Base-by-base conservation (phyloP, 2,113 vertebrate genomes). In the Trematomus loennbergii region DNA sequence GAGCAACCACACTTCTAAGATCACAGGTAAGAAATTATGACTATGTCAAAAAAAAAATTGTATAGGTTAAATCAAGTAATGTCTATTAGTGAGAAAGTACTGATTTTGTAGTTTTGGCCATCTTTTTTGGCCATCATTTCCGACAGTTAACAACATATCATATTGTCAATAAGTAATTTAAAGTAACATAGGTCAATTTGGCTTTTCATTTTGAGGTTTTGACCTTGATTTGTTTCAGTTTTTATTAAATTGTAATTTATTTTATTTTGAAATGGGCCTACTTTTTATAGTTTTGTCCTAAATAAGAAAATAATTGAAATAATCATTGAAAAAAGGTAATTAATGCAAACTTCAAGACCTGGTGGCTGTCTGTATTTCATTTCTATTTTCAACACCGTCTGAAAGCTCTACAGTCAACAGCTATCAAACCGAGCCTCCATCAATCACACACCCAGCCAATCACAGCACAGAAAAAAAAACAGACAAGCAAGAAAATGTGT, bases 11-110 rank as follows among this genome's bases (percentile, higher is more conserved):
- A 22, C 36, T 1, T 17, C 78, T 0, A 0, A 20, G 10, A 12
- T 36, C 76, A 63, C 64, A 71, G 72, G 80, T 84, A 49, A 67
- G 60, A 16, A 12, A 66, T 33, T 36, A 9, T 36, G 61, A 53
- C 9, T 52, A 12, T 16, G 12, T 20, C 29, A 46, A 48, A 20
- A 20, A n/a, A 16, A 0, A 11, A 40, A 8, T 4, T 29, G 16
- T 9, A 50, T 12, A 7, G 16, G 17, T 1, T 67, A 29, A 67
- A 67, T 68, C 50, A 43, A 1, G 3, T 13, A n/a, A n/a, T 43
- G 33, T 12, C 25, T 36, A 17, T 9, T n/a, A 36, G 20, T 68
- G 3, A 4, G 8, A 64, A 66, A 52, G 5, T 25, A 25, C 15
- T 12, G 0, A 5, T 52, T 66, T 49, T 17, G 1, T 13, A 1